A percentile compares a stretch with the other conserved stretches of the same genome.
phyloP scores from a whole-genome alignment of 2,113 vertebrate genomes.

The Campylomormyrus tamandua region DNA sequence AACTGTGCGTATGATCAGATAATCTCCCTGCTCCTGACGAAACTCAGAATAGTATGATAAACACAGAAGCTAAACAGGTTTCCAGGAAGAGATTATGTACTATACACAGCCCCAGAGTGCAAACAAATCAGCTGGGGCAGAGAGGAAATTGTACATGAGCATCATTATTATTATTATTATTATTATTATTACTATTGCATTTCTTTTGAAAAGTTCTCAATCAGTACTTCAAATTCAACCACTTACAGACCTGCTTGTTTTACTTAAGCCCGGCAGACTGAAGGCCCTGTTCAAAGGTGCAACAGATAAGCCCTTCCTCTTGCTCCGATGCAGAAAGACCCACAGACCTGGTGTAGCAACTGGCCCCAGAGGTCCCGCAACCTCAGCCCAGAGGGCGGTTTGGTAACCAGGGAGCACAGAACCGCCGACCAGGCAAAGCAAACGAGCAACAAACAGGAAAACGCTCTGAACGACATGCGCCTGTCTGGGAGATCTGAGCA shows the following conservation, averaged over 20 bases:
- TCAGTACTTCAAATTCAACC: neutral
- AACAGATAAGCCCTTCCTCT: neutral
- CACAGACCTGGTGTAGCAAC: neutral
- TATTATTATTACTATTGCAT: neutral
- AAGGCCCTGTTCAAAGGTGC: neutral
- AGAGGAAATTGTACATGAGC: neutral
- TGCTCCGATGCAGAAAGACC: neutral
- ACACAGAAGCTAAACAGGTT: constrained; percentile 9
- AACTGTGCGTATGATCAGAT: constrained; percentile 30
- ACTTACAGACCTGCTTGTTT: neutral
- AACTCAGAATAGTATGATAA: constrained; percentile 35
- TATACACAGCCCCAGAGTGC: neutral
- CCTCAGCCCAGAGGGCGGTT: neutral
- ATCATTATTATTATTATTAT: neutral
- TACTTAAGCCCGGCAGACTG: neutral
- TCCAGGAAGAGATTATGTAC: neutral
- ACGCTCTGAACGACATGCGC: neutral
- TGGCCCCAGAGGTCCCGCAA: neutral
- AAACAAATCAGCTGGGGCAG: neutral
- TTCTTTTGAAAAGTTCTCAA: neutral
- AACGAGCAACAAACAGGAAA: neutral
- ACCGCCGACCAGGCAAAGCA: neutral
- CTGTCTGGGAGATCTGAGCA: neutral
- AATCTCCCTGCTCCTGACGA: constrained; percentile 26
- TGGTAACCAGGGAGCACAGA: neutral